Evolutionary conservation across 2,888 invertebrate species (phyloP).

Genomic region (Tupiocoris notatus): DNA sequence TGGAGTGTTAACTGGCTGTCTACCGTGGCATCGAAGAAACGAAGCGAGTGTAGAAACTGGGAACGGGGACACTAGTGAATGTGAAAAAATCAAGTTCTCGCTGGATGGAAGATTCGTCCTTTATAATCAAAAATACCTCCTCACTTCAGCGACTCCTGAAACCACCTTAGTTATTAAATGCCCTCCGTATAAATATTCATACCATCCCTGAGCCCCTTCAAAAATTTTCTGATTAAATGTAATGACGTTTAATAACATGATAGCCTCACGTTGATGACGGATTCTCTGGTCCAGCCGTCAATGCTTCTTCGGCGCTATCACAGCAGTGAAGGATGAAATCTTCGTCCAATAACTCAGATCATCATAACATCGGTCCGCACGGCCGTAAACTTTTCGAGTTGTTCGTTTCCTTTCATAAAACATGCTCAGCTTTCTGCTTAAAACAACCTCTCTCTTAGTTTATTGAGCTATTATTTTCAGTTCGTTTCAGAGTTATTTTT

Average conservation of each 20-base stretch:
- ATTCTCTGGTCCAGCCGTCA: neutral
- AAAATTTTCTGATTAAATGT: slow-evolving; percentile 35
- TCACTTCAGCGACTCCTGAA: neutral
- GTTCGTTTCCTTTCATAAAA: too few species aligned
- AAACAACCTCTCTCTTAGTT: neutral
- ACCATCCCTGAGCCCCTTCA: slow-evolving; percentile 1
- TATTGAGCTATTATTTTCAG: neutral
- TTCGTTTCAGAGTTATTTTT: too few species aligned
- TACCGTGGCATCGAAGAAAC: too few species aligned
- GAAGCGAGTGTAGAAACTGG: too few species aligned
- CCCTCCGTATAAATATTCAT: slow-evolving; percentile 25
- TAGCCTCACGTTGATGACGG: slow-evolving; percentile 25
- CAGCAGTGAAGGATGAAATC: too few species aligned
- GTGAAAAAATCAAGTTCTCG: neutral
- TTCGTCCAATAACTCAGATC: too few species aligned
- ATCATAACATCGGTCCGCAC: too few species aligned
- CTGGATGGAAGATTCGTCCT: neutral
- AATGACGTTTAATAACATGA: slow-evolving; percentile 40
- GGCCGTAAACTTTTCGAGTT: too few species aligned
- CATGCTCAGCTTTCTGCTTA: too few species aligned
- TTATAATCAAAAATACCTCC: neutral
- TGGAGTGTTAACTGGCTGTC: too few species aligned
- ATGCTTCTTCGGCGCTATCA: neutral
- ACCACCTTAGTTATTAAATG: slow-evolving; percentile 10
- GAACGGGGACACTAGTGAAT: too few species aligned